Base-by-base conservation (phyloP, 2,888 invertebrate species). In the Eilema griseolum region DNA sequence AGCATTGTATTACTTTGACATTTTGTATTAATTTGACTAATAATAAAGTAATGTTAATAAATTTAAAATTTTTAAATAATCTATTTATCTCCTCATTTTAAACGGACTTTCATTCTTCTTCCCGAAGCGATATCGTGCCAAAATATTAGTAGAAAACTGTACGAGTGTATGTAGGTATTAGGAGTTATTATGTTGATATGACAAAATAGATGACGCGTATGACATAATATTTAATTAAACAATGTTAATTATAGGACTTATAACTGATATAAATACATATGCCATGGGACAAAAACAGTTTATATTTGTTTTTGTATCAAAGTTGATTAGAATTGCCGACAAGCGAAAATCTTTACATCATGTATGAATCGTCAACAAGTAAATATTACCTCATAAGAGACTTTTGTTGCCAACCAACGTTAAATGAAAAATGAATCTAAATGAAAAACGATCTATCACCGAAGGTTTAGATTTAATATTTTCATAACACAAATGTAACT, bases 231-330 rank as follows among this genome's bases (percentile, higher is more conserved):
- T 26, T 46, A 24, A 46, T 63, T 24, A 46, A 20, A 26, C 16
- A 63, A 26, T 16, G 59, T 46, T 63, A 63, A 20, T 61, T 37
- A 46, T 46, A 12, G 20, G 63, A 46, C 41, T 63, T 63, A 63
- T 41, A 26, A 20, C 16, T 26, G 63, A 46, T 63, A 46, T n/a
- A 46, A 63, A 63, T 28, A n/a, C 24, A 20, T 41, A 20, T 41
- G 10, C 12, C 26, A 63, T 46, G 46, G 23, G 26, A 46, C 26
- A 26, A 59, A 26, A 5, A 24, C 24, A 26, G 16, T 0, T 24
- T 12, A 26, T 20, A 59, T 59, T 26, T 59, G 28, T 28, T 26
- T 59, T 24, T 20, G 16, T 24, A 28, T 24, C 59, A 26, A 59
- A 24, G 57, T 24, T 24, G 14, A 24, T 24, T 24, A 14, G 1